Base-by-base conservation (phyloP, 2,797 vertebrate species). In the Siniperca undulata region DNA sequence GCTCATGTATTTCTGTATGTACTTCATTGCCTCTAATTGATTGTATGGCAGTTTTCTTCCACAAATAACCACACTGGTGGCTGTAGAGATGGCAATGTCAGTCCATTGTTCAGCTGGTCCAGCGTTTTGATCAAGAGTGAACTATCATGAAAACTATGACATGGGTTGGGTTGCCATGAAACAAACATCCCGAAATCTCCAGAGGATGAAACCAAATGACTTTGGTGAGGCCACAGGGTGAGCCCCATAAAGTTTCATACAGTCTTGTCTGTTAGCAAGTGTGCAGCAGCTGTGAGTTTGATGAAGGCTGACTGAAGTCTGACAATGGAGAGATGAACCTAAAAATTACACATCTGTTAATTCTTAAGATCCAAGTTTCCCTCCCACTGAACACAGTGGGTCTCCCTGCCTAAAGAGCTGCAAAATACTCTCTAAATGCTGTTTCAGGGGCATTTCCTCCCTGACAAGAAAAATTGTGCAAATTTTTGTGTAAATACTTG, bases 401-500 rank as follows among this genome's bases (percentile, higher is more conserved):
- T 24, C 58, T 40, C 20, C 19, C n/a, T 19, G 61, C 52, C 13
- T 60, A 4, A 36, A 44, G 40, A 48, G 55, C 74, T 59, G 67
- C 65, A 74, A 20, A 68, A 36, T 16, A 7, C 44, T 65, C 55
- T n/a, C 2, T 40, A 0, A 53, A 53, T 17, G 56, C 46, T 20
- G 42, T 17, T 46, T 60, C 22, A 38, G 38, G 27, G 50, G 34
- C 0, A 20, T 73, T 67, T 84, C 60, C 50, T 44, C 10, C 6
- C 20, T 53, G 77, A 58, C 48, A 46, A 55, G 60, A 71, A 48
- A 24, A 77, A 72, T 17, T 78, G 44, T 60, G 64, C 58, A 65
- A 50, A 82, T 46, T 50, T 52, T 64, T 44, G 9, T 7, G 1
- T 36, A 42, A 76, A 70, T 46, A 6, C 42, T 34, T 65, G 14